These are phyloP conservation scores for Corydoras maculifer DNA, from an alignment of 2,113 vertebrate species.

Conservation along the genomic window DNA sequence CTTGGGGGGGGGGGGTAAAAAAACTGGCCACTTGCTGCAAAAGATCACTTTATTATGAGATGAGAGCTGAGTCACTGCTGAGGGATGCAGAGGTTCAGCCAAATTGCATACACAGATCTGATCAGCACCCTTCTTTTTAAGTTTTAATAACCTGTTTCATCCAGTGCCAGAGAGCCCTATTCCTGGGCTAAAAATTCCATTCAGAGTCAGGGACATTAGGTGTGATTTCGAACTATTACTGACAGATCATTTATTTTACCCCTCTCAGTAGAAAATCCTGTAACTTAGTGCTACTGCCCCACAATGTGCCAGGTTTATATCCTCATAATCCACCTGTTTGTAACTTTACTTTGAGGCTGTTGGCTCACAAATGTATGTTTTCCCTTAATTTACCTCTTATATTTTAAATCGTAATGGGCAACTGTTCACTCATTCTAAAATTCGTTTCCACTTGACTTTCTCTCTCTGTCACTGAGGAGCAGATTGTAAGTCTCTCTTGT, in stretches of 20 bases:
- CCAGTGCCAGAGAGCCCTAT: background rate
- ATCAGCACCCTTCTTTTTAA: background rate
- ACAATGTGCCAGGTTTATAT: background rate
- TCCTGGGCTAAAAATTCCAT: background rate
- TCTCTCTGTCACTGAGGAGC: background rate
- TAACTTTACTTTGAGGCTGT: too few species aligned
- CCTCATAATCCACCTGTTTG: background rate
- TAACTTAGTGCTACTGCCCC: background rate
- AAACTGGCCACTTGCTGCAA: background rate
- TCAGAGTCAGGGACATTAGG: background rate
- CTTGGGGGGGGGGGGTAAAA: background rate
- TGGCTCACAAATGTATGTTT: too few species aligned
- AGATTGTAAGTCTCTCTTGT: background rate
- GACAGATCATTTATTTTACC: background rate
- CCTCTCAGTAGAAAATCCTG: background rate
- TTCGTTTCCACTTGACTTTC: background rate
- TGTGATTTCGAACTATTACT: background rate
- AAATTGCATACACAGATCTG: slow-evolving; percentile 1
- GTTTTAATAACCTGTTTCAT: background rate
- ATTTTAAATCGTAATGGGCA: background rate
- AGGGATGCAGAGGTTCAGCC: background rate
- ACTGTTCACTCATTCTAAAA: background rate
- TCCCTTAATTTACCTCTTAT: too few species aligned
- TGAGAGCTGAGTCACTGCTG: background rate
- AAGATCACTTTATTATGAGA: background rate